Evolutionary conservation across 2,113 vertebrate genomes (phyloP), one percentile per base, ranked within the genome.

Genomic region (Bubo blakistoni): DNA sequence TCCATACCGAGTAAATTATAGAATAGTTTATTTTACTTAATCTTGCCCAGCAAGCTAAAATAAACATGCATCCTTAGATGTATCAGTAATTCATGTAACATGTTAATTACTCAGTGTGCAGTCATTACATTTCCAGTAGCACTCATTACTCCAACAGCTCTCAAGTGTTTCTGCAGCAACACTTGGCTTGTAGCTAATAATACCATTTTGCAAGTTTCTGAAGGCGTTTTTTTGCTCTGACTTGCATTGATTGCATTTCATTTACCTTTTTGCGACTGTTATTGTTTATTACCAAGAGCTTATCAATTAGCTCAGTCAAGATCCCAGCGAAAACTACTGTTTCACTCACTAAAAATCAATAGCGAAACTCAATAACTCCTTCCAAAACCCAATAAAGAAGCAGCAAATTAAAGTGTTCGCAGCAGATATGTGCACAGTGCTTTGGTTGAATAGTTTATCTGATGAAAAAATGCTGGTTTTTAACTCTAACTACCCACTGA

Each of bases 291-390:
- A 63, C 59, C 73, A 80, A 74, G 88, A 79, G 67, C 38, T 94
- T 96, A 88, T 93, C 95, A 97, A 97, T 97, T 96, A 97, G 74
- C 27, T 95, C 70, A 85, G 65, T 86, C 81, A 95, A 96, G 92
- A 92, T 73, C 30, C 32, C 92, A 90, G 81, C 4, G 57, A 95
- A 96, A 90, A 94, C 88, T 66, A 78, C 54, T 65, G 65, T 66
- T 95, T 95, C 62, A 42, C 91, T 93, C 78, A 67, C 65, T 86
- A 67, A 95, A 96, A 96, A 94, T 93, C 78, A 76, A 94, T 97
- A 47, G 71, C 30, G 3, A 52, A 96, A 95, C 54, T 97, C 85
- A 92, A 62, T 94, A 96, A 94, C 34, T 94, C 74, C 72, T 90
- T 72, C 73, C 36, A 52, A 91, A 90, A 66, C 66, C 34, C 69